Conservation (phyloP, 2,888 invertebrate species). For the Pseudococcus viburni region DNA sequence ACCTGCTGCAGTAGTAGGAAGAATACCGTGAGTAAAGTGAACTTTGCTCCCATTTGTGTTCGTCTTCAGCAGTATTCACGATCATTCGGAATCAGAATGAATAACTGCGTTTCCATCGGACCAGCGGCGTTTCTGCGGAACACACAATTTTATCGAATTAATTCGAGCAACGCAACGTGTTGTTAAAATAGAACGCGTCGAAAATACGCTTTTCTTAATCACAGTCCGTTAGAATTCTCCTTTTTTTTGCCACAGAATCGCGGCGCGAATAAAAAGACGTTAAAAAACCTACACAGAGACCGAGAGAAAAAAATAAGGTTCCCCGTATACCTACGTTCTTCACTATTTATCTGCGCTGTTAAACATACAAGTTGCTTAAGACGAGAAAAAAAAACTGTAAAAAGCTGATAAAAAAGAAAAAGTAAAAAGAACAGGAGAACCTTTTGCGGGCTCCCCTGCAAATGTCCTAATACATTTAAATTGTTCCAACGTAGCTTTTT, state of each 20-base stretch:
- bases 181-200: constrained; percentile 17
- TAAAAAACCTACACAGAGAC: neutral
- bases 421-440: constrained; percentile 10
- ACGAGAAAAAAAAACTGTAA: constrained; percentile 52
- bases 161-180: constrained; percentile 2
- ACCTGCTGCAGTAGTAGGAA: constrained; percentile 54
- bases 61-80: constrained; percentile 52
- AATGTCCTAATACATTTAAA: constrained; percentile 64
- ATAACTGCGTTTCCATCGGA: constrained; percentile 46
- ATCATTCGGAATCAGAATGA: constrained; percentile 58
- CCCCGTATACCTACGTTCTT: constrained; percentile 8
- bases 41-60: constrained; percentile 57
- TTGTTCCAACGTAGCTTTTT: constrained; percentile 61
- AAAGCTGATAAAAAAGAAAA: constrained; percentile 53
- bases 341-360: constrained; percentile 58
- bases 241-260: neutral
- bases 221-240: constrained; percentile 28
- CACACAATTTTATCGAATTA: constrained; percentile 51
- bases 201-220: constrained; percentile 50
- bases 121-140: constrained; percentile 9
- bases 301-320: neutral
- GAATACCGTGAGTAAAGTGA: constrained; percentile 45
- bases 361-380: constrained; percentile 57
- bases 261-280: constrained; percentile 19
- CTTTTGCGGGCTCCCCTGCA: constrained; percentile 56